Evolutionary conservation across 2,113 vertebrate genomes (phyloP).

Genomic region (Hirundichthys speculiger): DNA sequence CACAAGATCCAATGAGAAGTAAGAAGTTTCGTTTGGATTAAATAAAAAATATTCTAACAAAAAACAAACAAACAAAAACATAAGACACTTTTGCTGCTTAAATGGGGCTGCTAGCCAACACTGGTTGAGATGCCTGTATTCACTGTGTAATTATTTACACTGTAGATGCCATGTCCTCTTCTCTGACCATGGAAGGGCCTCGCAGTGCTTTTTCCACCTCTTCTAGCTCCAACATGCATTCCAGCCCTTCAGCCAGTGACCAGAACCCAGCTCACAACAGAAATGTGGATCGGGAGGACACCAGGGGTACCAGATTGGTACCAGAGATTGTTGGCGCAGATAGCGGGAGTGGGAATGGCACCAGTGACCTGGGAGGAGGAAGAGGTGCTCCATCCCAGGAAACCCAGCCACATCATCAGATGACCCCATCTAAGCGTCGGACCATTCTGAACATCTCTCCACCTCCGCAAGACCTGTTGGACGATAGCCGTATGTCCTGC

Average conservation of each 20-base stretch:
- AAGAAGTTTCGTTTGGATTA: conserved; percentile 53
- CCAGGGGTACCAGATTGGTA: conserved; percentile 79
- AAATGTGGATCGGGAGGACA: conserved; percentile 88
- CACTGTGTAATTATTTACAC: conserved; percentile 93
- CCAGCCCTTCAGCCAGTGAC: conserved; percentile 90
- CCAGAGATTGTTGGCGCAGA: conserved; percentile 69
- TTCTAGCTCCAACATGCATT: conserved; percentile 93
- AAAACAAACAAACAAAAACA: conserved; percentile 47
- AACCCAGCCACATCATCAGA: conserved; percentile 86
- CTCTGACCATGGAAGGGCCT: conserved; percentile 98
- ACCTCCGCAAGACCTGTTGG: conserved; percentile 96
- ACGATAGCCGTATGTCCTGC: conserved; percentile 97
- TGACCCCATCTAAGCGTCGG: conserved; percentile 91
- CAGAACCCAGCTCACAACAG: conserved; percentile 87
- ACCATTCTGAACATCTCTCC: conserved; percentile 97
- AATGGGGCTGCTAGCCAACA: conserved; percentile 93
- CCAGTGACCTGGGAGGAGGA: conserved; percentile 61
- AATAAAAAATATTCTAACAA: conserved; percentile 17
- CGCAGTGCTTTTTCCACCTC: conserved; percentile 97
- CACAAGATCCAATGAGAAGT: conserved; percentile 59
- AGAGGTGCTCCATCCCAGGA: conserved; percentile 82
- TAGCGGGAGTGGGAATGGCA: conserved; percentile 51
- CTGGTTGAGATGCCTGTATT: conserved; percentile 85
- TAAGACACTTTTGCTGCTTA: conserved; percentile 76
- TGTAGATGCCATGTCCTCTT: conserved; percentile 97